Evolutionary conservation across 2,888 invertebrate genomes (phyloP).

Genomic region (Morpho helenor): DNA sequence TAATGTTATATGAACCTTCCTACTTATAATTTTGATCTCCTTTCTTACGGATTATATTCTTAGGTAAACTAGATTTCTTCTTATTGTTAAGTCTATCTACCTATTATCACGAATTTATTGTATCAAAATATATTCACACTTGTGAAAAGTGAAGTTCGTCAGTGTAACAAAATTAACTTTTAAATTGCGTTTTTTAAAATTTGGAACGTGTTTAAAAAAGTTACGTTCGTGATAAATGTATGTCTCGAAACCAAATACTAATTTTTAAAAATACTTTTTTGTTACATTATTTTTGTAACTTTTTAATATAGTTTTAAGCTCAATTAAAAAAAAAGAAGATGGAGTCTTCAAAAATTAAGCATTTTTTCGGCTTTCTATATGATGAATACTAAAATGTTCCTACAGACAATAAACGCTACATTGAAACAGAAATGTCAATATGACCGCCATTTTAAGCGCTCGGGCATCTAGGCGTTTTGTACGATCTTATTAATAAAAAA

Average conservation of each 20-base stretch:
- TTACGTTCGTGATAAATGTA: constrained; percentile 15
- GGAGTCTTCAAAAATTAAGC: background rate
- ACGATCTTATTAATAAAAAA: too few species aligned
- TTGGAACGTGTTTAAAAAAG: constrained; percentile 6
- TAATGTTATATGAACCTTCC: too few species aligned
- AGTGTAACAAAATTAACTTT: background rate
- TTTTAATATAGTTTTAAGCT: constrained; percentile 10
- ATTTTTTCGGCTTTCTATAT: background rate
- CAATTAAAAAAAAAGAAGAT: background rate
- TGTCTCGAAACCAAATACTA: constrained; percentile 68
- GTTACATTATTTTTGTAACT: constrained; percentile 14
- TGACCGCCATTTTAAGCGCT: too few species aligned
- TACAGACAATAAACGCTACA: background rate
- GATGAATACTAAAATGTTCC: background rate
- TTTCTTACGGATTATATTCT: too few species aligned
- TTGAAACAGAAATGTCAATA: background rate
- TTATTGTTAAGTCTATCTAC: too few species aligned
- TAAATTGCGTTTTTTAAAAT: background rate
- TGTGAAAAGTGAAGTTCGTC: background rate
- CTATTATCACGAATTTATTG: too few species aligned
- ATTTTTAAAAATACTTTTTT: constrained; percentile 42
- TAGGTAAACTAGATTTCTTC: too few species aligned
- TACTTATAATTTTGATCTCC: too few species aligned
- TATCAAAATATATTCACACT: too few species aligned
- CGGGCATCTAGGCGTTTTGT: too few species aligned